Conservation (phyloP, 2,797 vertebrate species). For the Streptopelia turtur region DNA sequence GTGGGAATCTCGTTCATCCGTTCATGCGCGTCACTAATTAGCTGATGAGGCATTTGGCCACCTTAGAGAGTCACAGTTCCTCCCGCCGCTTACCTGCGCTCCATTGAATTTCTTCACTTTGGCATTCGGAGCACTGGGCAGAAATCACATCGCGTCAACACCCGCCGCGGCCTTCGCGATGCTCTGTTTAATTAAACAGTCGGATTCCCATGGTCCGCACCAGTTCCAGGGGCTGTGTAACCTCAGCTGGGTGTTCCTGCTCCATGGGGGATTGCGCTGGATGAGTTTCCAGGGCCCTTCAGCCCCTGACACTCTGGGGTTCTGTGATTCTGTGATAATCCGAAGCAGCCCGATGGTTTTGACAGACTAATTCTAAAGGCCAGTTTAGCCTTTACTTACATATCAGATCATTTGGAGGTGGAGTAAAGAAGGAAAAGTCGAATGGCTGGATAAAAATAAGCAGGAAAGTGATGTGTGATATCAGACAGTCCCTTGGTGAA, state of each 20-base stretch:
- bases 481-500: neutral
- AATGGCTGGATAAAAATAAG: neutral
- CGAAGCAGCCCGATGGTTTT: neutral
- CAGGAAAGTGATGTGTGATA: neutral
- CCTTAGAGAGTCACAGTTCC: neutral
- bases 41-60: too few species aligned
- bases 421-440: neutral
- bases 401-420: neutral
- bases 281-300: too few species aligned
- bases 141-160: neutral
- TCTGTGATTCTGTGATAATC: neutral
- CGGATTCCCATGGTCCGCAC: neutral
- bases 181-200: neutral
- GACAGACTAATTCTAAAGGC: neutral
- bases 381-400: neutral
- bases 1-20: too few species aligned
- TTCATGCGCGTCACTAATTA: too few species aligned
- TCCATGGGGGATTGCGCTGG: too few species aligned
- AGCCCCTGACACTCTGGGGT: too few species aligned
- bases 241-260: too few species aligned
- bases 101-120: neutral
- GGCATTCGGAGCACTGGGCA: neutral
- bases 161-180: neutral
- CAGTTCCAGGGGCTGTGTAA: neutral
- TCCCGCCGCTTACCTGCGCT: neutral